Evolutionary conservation across 2,797 vertebrate species (phyloP).

Genomic region (Anisognathus igniventris): DNA sequence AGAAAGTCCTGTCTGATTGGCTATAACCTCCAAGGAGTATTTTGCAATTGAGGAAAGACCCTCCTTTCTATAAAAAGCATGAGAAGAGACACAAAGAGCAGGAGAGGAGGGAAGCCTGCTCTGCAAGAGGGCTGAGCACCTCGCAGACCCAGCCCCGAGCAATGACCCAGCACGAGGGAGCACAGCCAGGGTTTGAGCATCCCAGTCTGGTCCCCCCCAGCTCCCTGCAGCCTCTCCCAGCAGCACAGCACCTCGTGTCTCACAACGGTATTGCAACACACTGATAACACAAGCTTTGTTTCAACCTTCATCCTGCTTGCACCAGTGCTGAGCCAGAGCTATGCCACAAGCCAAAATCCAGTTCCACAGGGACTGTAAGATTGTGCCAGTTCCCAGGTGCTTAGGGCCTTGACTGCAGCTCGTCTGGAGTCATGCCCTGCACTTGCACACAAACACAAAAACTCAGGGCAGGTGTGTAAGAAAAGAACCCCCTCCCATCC

Average conservation of each 20-base stretch:
- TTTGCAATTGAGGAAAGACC: neutral
- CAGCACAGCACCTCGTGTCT: neutral
- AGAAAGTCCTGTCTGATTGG: neutral
- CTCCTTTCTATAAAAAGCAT: neutral
- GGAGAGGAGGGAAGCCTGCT: neutral
- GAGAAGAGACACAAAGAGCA: neutral
- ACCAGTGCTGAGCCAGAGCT: neutral
- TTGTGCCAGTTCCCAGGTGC: neutral
- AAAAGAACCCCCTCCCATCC: neutral
- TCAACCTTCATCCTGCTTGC: neutral
- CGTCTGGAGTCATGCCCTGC: neutral
- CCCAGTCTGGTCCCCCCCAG: neutral
- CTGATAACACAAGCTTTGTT: neutral
- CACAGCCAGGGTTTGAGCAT: neutral
- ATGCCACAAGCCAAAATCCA: neutral
- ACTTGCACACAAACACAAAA: neutral
- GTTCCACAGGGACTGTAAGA: neutral
- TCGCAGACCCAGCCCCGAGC: neutral
- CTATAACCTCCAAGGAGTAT: neutral
- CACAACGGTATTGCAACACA: rapidly evolving
- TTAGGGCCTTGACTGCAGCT: neutral
- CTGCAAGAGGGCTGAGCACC: neutral
- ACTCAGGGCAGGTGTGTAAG: rapidly evolving
- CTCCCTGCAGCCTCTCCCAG: neutral
- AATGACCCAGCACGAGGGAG: rapidly evolving